A percentile compares a stretch with the other conserved stretches of the same genome.
Conservation (phyloP, 2,888 invertebrate genomes). For the Urechis unicinctus region DNA sequence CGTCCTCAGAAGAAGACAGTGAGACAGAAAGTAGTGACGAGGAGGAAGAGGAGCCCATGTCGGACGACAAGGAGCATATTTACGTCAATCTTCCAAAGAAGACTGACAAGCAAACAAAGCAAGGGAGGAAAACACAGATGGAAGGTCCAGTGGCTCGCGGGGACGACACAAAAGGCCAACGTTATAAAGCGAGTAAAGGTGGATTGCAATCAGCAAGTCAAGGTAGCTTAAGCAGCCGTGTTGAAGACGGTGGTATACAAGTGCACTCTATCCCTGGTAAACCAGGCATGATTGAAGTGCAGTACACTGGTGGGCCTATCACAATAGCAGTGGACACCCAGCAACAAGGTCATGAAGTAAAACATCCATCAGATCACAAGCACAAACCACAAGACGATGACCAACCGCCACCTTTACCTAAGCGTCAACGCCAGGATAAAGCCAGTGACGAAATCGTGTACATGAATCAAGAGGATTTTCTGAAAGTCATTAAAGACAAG, state of each 20-base stretch:
- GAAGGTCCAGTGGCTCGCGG: not conserved
- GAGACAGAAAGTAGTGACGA: not conserved
- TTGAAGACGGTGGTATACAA: conserved; percentile 14
- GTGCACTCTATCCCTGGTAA: conserved; percentile 18
- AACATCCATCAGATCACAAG: not conserved
- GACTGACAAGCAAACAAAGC: not conserved
- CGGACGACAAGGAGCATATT: not conserved
- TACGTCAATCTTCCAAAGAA: not conserved
- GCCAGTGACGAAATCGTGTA: not conserved
- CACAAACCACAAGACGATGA: not conserved
- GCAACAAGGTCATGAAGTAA: no score
- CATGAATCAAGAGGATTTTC: not conserved
- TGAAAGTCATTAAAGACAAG: not conserved
- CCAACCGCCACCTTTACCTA: not conserved
- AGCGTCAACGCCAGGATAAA: not conserved
- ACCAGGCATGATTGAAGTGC: conserved; percentile 23
- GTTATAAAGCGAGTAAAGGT: not conserved
- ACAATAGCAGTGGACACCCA: conserved; percentile 23
- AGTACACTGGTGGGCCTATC: conserved; percentile 22
- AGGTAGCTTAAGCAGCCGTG: no score
- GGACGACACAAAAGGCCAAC: not conserved
- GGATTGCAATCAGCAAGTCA: no score
- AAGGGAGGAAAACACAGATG: not conserved
- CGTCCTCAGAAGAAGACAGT: not conserved
- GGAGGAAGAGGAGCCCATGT: not conserved